These are phyloP conservation scores for Sphyrna mokarran DNA, from an alignment of 2,113 vertebrate genomes.

Conservation along the genomic window DNA sequence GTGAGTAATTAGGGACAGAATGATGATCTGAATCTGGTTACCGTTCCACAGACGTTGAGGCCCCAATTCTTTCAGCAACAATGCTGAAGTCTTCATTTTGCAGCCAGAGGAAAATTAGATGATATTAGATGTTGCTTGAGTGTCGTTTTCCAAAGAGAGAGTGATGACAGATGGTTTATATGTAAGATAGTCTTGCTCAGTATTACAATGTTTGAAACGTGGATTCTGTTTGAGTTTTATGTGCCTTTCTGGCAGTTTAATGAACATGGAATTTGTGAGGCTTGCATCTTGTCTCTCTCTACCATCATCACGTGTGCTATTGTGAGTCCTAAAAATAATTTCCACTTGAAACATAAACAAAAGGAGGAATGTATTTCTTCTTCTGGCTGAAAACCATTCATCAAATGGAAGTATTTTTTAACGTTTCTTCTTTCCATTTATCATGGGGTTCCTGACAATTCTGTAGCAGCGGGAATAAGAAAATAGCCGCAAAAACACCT, in stretches of 20 bases:
- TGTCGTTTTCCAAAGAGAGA: too few relatives aligned
- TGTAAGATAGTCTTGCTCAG: too few relatives aligned
- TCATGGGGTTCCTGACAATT: not conserved
- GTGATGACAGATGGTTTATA: too few relatives aligned
- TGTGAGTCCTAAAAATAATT: slow-evolving; percentile 12
- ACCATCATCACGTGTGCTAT: not conserved
- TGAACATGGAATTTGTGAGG: not conserved
- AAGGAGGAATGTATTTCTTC: not conserved
- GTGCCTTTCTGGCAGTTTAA: not conserved
- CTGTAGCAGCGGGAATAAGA: not conserved
- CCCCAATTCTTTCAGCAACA: not conserved
- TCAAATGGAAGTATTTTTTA: not conserved
- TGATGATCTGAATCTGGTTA: too few relatives aligned
- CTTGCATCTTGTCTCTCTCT: not conserved
- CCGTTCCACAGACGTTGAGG: too few relatives aligned
- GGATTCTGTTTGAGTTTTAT: not conserved
- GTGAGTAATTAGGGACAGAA: too few relatives aligned
- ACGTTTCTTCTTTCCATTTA: not conserved
- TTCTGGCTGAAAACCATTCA: not conserved
- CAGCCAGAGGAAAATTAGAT: not conserved
- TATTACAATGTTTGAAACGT: not conserved
- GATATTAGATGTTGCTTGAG: too few relatives aligned
- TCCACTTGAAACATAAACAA: slow-evolving; percentile 3
- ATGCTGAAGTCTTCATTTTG: not conserved
- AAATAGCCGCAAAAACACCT: not conserved